Evolutionary conservation across 1,140 invertebrate genomes (phyloP).

Genomic region (Drosophila lini): DNA sequence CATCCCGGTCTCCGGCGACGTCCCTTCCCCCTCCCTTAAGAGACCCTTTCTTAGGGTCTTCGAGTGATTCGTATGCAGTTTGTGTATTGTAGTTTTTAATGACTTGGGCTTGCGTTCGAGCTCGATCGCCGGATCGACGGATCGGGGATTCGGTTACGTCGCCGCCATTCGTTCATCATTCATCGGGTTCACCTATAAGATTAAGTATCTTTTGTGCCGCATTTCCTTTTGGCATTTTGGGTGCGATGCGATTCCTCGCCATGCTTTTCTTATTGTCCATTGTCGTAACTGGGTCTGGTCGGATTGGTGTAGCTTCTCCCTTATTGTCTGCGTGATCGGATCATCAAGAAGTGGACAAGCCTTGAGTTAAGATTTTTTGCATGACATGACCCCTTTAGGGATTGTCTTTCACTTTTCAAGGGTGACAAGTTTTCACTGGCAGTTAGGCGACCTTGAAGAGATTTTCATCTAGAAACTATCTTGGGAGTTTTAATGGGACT

Average conservation of each 20-base stretch:
- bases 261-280: slow-evolving; percentile 63
- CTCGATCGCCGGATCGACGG: slow-evolving; percentile 39
- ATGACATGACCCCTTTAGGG: slow-evolving; percentile 8
- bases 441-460: not conserved
- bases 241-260: slow-evolving; percentile 47
- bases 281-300: slow-evolving; percentile 44
- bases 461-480: not conserved
- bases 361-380: slow-evolving; percentile 47
- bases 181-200: slow-evolving; percentile 79
- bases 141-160: slow-evolving; percentile 66
- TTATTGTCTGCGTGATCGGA: slow-evolving; percentile 48
- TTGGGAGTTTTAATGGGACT: too few relatives aligned
- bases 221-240: slow-evolving; percentile 67
- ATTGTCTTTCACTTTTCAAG: not conserved
- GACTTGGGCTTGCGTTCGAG: slow-evolving; percentile 80
- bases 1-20: slow-evolving; percentile 12
- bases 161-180: slow-evolving; percentile 77
- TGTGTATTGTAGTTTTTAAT: slow-evolving; percentile 82
- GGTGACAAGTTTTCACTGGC: not conserved
- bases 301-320: slow-evolving; percentile 19
- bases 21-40: slow-evolving; percentile 8
- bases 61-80: slow-evolving; percentile 80
- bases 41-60: slow-evolving; percentile 52
- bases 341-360: slow-evolving; percentile 49
- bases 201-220: slow-evolving; percentile 78